These are phyloP conservation scores for Ladona fulva DNA, from an alignment of 1,140 invertebrate genomes.

Conservation along the genomic window DNA sequence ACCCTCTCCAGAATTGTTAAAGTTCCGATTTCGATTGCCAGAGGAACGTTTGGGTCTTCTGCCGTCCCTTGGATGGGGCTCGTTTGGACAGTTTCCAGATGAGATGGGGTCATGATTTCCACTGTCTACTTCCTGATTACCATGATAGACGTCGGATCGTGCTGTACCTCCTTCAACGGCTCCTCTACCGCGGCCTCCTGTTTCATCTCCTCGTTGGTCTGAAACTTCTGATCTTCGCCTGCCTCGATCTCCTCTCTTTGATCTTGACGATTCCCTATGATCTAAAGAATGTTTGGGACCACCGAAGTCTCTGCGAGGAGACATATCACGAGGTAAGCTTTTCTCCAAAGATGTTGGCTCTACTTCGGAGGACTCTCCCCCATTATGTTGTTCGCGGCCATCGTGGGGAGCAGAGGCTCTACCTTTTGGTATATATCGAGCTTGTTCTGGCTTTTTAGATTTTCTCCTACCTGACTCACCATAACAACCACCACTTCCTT, in stretches of 20 bases:
- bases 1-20: background rate
- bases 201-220: background rate
- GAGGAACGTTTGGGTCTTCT: background rate
- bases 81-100: background rate
- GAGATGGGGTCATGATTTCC: background rate
- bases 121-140: background rate
- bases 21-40: background rate
- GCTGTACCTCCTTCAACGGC: background rate
- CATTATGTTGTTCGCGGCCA: slow-evolving; percentile 33
- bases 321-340: background rate
- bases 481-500: slow-evolving; percentile 27
- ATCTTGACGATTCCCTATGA: background rate
- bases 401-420: slow-evolving; percentile 41
- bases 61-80: background rate
- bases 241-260: background rate
- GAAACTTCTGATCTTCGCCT: background rate
- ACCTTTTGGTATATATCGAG: slow-evolving; percentile 44
- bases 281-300: background rate
- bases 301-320: background rate
- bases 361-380: slow-evolving; percentile 12
- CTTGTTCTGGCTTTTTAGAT: slow-evolving; percentile 46
- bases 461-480: slow-evolving; percentile 34
- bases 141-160: background rate
- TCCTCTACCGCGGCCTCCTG: background rate
- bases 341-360: background rate